phyloP scores from a whole-genome alignment of 2,888 invertebrate species.

The Ashinkailepas kermadecensis region DNA sequence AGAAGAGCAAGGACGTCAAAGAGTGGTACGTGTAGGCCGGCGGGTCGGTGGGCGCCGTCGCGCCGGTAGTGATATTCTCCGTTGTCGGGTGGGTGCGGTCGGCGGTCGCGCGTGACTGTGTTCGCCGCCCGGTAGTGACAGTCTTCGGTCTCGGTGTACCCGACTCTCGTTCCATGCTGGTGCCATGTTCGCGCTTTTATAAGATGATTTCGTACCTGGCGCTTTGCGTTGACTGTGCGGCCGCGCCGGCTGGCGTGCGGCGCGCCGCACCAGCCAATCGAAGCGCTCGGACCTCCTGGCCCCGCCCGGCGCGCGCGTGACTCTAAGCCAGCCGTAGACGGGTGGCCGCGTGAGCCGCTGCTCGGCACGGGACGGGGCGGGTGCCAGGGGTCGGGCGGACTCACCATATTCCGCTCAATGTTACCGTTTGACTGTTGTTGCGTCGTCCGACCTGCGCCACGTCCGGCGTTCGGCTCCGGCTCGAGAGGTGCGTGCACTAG shows the following conservation, averaged over 20 bases:
- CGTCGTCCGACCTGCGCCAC: background rate
- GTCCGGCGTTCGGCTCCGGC: background rate
- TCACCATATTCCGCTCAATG: too few species aligned
- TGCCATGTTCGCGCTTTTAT: constrained; percentile 4
- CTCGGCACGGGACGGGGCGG: too few species aligned
- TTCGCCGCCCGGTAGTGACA: background rate
- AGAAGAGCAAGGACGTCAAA: constrained; percentile 79
- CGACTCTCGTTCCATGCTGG: background rate
- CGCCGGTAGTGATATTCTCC: background rate
- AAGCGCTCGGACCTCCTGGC: background rate
- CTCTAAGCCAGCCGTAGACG: background rate
- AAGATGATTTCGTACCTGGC: constrained; percentile 15
- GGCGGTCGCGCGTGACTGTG: background rate
- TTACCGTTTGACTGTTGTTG: background rate
- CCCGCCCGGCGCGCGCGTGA: background rate
- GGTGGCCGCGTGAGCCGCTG: too few species aligned
- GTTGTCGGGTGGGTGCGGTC: background rate
- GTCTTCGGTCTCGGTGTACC: background rate
- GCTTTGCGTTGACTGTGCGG: constrained; percentile 1
- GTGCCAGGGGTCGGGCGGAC: background rate
- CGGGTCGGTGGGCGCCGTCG: background rate
- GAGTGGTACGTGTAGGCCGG: constrained; percentile 82
- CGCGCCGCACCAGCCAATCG: background rate
- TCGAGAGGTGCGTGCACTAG: background rate
- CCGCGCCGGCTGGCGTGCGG: background rate